Conservation (phyloP, 2,797 vertebrate species). For the Poecilia gillii region DNA sequence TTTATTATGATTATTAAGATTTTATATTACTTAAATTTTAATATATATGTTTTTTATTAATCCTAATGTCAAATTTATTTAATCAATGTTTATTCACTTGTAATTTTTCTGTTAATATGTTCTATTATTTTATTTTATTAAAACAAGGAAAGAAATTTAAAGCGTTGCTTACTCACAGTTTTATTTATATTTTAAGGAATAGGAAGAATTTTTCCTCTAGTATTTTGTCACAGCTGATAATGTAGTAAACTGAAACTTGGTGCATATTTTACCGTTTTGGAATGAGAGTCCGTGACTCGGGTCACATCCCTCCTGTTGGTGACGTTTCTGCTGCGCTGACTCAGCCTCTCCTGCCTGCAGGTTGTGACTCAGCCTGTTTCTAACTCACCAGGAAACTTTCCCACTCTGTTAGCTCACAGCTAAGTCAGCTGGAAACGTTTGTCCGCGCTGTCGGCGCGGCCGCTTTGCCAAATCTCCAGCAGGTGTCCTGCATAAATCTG, state of each 20-base stretch:
- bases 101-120: not conserved
- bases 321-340: constrained; percentile 14
- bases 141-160: not conserved
- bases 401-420: constrained; percentile 8
- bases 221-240: not conserved
- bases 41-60: not conserved
- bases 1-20: not conserved
- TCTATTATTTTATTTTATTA: not conserved
- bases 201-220: not conserved
- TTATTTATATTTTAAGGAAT: not conserved
- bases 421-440: constrained; percentile 12
- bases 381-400: constrained; percentile 2
- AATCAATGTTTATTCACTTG: not conserved
- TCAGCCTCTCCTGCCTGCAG: constrained; percentile 30
- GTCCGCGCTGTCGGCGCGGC: constrained; percentile 19
- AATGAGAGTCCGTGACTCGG: not conserved
- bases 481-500: not conserved
- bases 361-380: constrained; percentile 40
- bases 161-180: not conserved
- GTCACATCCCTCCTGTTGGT: not conserved
- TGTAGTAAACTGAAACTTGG: not conserved
- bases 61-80: not conserved
- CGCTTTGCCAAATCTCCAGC: constrained; percentile 19
- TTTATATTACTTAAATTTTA: not conserved
- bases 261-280: constrained; percentile 5